phyloP scores from a whole-genome alignment of 2,797 vertebrate genomes.

The Acrossocheilus fasciatus region DNA sequence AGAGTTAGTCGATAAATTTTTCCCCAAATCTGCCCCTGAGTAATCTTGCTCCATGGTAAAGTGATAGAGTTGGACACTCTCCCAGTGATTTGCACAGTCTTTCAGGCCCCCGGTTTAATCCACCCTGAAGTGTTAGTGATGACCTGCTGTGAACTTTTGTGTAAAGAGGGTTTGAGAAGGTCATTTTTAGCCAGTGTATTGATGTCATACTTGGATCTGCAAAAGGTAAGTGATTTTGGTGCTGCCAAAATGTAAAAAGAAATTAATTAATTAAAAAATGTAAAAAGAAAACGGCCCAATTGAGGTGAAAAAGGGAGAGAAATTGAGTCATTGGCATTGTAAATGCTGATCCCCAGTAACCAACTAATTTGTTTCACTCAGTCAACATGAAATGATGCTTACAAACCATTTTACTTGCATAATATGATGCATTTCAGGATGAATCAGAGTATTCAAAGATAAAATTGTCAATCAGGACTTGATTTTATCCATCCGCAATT shows the following conservation, averaged over 20 bases:
- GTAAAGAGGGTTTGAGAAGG: constrained; percentile 13
- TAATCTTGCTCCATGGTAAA: constrained; percentile 2
- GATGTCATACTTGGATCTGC: not conserved
- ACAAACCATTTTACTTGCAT: not conserved
- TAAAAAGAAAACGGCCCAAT: not conserved
- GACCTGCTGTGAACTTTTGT: constrained; percentile 6
- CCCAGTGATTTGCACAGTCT: constrained; percentile 8
- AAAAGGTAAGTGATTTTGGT: constrained; percentile 20
- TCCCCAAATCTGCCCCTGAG: not conserved
- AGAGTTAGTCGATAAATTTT: not conserved
- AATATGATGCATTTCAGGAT: not conserved
- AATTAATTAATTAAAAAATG: not conserved
- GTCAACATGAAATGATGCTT: not conserved
- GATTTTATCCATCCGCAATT: not conserved
- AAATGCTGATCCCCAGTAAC: not conserved
- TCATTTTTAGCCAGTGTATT: constrained; percentile 1
- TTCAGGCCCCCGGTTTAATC: not conserved
- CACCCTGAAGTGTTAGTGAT: not conserved
- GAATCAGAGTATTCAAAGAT: not conserved
- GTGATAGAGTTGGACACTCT: constrained; percentile 1
- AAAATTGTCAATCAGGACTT: not conserved
- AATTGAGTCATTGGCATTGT: not conserved
- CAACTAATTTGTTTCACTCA: not conserved
- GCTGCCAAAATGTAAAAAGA: not conserved
- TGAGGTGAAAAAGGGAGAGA: not conserved